phyloP scores from a whole-genome alignment of 2,113 vertebrate species.

The Pedetes capensis region DNA sequence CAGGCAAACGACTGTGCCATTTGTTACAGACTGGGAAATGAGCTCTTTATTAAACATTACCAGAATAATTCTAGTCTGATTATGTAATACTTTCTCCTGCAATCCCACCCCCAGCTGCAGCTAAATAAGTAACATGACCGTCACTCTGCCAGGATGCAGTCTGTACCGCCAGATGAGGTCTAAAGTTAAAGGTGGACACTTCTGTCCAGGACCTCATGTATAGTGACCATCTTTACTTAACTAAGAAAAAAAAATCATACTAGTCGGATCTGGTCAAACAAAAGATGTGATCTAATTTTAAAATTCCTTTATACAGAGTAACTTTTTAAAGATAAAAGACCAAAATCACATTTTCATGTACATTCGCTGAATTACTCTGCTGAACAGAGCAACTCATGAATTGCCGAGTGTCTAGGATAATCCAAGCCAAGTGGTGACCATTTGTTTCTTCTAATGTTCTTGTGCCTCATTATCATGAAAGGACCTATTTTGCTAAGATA shows the following conservation, averaged over 20 bases:
- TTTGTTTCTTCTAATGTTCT: not conserved
- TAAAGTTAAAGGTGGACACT: not conserved
- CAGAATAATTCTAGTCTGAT: slow-evolving; percentile 75
- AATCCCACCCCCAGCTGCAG: slow-evolving; percentile 69
- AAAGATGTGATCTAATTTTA: not conserved
- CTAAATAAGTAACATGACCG: slow-evolving; percentile 66
- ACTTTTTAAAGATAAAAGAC: not conserved
- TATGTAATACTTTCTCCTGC: slow-evolving; percentile 71
- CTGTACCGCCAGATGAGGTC: not conserved
- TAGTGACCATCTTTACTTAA: not conserved
- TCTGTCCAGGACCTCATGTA: not conserved
- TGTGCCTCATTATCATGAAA: not conserved
- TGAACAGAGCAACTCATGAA: not conserved
- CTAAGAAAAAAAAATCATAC: not conserved
- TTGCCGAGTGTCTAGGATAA: not conserved
- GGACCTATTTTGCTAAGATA: not conserved
- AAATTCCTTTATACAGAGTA: not conserved
- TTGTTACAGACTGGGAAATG: slow-evolving; percentile 50
- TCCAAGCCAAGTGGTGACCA: not conserved
- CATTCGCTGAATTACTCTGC: not conserved
- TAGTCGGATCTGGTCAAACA: not conserved
- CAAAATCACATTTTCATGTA: not conserved
- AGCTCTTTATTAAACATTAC: slow-evolving; percentile 64
- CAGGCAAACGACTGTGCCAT: slow-evolving; percentile 15
- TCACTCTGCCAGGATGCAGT: slow-evolving; percentile 56